A percentile compares a stretch with the other conserved stretches of the same genome.
Conservation (phyloP, 2,113 vertebrate species). For the Chroicocephalus ridibundus region DNA sequence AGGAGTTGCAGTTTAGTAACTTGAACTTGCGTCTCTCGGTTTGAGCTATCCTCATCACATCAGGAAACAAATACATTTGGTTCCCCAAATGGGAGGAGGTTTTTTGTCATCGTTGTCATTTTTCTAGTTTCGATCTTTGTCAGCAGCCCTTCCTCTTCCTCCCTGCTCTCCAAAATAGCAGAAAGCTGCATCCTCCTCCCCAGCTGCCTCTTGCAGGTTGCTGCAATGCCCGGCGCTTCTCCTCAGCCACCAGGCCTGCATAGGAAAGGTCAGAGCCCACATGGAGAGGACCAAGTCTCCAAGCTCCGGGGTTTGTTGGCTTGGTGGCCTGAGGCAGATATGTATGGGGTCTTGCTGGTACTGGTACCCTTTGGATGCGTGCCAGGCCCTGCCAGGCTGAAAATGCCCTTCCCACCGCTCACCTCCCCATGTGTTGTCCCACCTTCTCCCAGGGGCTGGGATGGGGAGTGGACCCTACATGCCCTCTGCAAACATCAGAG, state of each 20-base stretch:
- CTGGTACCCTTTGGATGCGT: background rate
- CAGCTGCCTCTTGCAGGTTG: background rate
- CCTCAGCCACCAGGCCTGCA: background rate
- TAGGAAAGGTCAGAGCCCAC: background rate
- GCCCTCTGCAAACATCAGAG: background rate
- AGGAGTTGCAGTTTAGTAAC: background rate
- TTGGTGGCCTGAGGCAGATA: background rate
- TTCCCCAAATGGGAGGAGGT: constrained; percentile 29
- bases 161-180: constrained; percentile 5
- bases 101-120: background rate
- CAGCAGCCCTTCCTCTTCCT: constrained; percentile 57
- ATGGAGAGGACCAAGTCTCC: background rate
- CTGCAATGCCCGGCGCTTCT: background rate
- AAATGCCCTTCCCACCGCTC: background rate
- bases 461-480: background rate
- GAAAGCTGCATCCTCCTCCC: constrained; percentile 22
- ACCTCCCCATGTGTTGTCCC: background rate
- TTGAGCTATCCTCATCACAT: background rate
- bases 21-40: background rate
- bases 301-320: background rate
- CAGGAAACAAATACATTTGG: background rate
- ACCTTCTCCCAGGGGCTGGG: background rate
- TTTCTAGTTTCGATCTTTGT: constrained; percentile 49
- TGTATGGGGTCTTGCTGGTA: background rate
- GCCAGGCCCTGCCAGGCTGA: background rate